Conservation (phyloP, 2,888 invertebrate species). For the Eristalis tenax region DNA sequence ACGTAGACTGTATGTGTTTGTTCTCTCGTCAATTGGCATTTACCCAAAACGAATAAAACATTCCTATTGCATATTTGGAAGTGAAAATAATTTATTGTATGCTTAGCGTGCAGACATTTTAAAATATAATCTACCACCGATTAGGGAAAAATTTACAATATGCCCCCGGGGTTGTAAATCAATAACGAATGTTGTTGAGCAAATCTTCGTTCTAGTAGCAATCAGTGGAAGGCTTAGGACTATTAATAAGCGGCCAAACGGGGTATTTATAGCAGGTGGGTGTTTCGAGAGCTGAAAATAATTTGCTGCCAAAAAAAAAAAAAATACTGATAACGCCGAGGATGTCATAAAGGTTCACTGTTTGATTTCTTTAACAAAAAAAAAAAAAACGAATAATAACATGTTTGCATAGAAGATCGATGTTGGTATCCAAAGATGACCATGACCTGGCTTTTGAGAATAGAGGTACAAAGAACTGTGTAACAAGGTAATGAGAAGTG, state of each 20-base stretch:
- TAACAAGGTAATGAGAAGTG: too few relatives aligned
- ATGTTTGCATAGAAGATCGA: too few relatives aligned
- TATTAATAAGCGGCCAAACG: constrained; percentile 23
- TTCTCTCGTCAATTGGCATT: constrained; percentile 25
- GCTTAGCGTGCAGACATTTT: constrained; percentile 37
- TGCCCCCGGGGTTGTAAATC: constrained; percentile 33
- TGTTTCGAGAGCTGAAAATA: neutral
- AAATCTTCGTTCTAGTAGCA: constrained; percentile 1
- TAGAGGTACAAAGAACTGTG: too few relatives aligned
- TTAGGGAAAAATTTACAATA: constrained; percentile 51
- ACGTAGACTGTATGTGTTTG: constrained; percentile 16
- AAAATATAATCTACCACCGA: constrained; percentile 40
- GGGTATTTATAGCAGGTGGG: constrained; percentile 17
- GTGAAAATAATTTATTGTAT: constrained; percentile 44
- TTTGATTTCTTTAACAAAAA: neutral
- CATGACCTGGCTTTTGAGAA: too few relatives aligned
- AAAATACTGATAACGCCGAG: neutral
- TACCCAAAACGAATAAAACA: constrained; percentile 7
- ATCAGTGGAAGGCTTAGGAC: neutral
- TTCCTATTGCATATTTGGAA: constrained; percentile 23
- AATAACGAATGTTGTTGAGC: constrained; percentile 6
- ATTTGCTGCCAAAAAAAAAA: neutral
- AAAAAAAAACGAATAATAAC: neutral
- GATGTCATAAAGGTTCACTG: neutral
- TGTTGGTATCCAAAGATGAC: too few relatives aligned